Evolutionary conservation across 2,888 invertebrate species (phyloP), one percentile per base, ranked within the genome.

Genomic region (Harpalus rubripes): DNA sequence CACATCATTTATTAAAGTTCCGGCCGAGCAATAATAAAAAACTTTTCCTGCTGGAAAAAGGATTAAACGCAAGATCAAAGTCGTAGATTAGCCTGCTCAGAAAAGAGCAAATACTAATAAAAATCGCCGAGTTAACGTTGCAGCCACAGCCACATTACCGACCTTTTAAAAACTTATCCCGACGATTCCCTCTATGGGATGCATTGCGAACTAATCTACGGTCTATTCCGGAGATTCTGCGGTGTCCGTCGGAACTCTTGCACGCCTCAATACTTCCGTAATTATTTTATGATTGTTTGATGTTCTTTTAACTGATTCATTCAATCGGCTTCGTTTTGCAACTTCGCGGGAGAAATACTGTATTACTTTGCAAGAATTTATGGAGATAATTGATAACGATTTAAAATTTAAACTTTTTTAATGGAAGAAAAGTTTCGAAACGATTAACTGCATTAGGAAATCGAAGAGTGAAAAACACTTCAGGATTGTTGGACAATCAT

Each of bases 61-160:
- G 65, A 65, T 81, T 81, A 81, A 81, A 81, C 65, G 78, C 7
- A 72, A 72, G 82, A 82, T 72, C 82, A 83, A 83, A 83, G 83
- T 76, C 59, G 12, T 41, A 76, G 83, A 76, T 83, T 83, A 76
- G 83, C 41, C 16, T 81, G 68, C 22, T 59, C 76, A 61, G 83
- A 83, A 61, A 76, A 83, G 82, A 72, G 74, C 83, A 83, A 83
- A 83, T 83, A 83, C 83, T 76, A 83, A 83, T 83, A 83, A 76
- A 83, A 83, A 83, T 80, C 63, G 61, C 4, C 41, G 39, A 39
- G 61, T 41, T 61, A 61, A 63, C 61, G n/a, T 59, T 59, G 79
- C 39, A 59, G 16, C 59, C 32, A 32, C 32, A 5, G 32, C 61
- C 32, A 61, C 80, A 61, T 61, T 80, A 61, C 80, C 12, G 63